These are phyloP conservation scores for Sebastes oblongus DNA, from an alignment of 2,797 vertebrate genomes.

Conservation along the genomic window DNA sequence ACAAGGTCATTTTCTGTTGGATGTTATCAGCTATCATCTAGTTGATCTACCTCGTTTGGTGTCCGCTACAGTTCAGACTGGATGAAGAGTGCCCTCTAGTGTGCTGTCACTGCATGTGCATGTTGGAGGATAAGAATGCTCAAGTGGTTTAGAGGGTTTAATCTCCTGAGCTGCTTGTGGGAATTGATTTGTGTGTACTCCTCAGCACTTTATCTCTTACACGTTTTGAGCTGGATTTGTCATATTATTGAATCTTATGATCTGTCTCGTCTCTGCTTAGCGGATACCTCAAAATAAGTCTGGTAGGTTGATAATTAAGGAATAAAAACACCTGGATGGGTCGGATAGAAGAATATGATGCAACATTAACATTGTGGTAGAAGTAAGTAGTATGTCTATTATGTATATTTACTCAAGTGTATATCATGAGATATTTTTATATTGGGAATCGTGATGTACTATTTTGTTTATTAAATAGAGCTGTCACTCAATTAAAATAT, in stretches of 20 bases:
- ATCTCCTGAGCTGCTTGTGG: slow-evolving; percentile 20
- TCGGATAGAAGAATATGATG: not conserved
- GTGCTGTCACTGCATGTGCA: not conserved
- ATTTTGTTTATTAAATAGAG: not conserved
- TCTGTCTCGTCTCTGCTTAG: not conserved
- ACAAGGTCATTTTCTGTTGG: not conserved
- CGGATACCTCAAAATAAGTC: not conserved
- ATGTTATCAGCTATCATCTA: not conserved
- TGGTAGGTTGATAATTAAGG: not conserved
- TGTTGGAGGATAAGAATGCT: not conserved
- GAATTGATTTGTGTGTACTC: slow-evolving; percentile 6
- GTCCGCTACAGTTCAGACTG: not conserved
- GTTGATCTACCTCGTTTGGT: not conserved
- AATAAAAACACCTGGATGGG: not conserved
- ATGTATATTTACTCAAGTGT: not conserved
- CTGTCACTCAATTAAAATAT: too few relatives aligned
- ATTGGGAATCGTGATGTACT: not conserved
- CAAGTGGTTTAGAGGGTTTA: slow-evolving; percentile 7
- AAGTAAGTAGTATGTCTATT: not conserved
- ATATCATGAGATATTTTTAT: not conserved
- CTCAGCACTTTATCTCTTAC: slow-evolving; percentile 14
- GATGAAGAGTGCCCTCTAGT: slow-evolving; percentile 45
- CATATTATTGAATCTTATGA: not conserved
- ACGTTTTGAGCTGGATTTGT: not conserved
- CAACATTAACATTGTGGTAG: not conserved